Evolutionary conservation across 1,140 invertebrate genomes (phyloP).

Genomic region (Zaprionus capensis): DNA sequence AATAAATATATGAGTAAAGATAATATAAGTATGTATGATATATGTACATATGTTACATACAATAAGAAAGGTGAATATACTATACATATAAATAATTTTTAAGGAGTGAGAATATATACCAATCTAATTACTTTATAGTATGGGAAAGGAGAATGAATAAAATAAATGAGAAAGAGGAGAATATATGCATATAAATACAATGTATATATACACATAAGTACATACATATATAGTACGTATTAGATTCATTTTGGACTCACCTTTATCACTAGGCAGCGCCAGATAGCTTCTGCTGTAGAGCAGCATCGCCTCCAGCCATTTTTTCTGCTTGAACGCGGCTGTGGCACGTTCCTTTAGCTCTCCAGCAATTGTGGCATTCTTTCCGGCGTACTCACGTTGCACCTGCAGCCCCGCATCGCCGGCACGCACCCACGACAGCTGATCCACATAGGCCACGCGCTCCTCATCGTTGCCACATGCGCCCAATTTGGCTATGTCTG

Average conservation of each 20-base stretch:
- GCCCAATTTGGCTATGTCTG: conserved; percentile 60
- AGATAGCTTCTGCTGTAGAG: conserved; percentile 90
- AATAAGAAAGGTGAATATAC: too few species aligned
- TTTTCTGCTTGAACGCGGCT: conserved; percentile 89
- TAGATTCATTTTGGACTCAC: conserved; percentile 81
- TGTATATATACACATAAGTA: too few species aligned
- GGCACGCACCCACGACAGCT: conserved; percentile 62
- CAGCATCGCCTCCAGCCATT: conserved; percentile 90
- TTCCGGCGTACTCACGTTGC: conserved; percentile 84
- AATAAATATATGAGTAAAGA: background rate
- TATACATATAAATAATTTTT: too few species aligned
- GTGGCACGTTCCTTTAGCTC: conserved; percentile 91
- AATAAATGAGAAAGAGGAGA: too few species aligned
- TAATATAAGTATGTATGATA: too few species aligned
- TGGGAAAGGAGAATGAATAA: too few species aligned
- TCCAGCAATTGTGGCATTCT: conserved; percentile 87
- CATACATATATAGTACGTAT: too few species aligned
- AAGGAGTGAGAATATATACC: too few species aligned
- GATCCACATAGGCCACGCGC: conserved; percentile 75
- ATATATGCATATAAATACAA: too few species aligned
- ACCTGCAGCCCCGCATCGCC: conserved; percentile 72
- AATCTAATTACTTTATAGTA: too few species aligned
- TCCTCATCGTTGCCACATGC: conserved; percentile 71
- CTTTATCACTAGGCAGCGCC: conserved; percentile 87
- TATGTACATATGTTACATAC: too few species aligned